Base-by-base conservation (phyloP, 1,140 invertebrate genomes). In the Palaemon carinicauda region DNA sequence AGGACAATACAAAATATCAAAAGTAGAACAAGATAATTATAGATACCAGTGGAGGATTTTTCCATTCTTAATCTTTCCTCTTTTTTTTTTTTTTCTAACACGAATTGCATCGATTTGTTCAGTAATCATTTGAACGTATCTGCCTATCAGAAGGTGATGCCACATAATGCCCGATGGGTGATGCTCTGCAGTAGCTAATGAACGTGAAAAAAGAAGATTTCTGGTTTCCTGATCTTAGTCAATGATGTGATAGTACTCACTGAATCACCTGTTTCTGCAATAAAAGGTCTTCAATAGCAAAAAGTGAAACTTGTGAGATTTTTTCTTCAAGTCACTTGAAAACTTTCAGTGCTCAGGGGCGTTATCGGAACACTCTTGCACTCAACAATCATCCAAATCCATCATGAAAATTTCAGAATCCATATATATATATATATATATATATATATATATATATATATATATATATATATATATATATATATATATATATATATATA, bases 31-130 rank as follows among this genome's bases (percentile, higher is more conserved):
- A 10, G 33, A 75, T 75, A 75, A 14, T n/a, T 75, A 21, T 50
- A 31, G 73, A 5, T 10, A 21, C 73, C 29, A 75, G 33, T 21
- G 29, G 73, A 75, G 15, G 33, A 75, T 78, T 78, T 65, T 80
- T 31, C 56, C 50, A 51, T 80, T 80, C 56, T 80, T 80, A 5
- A 80, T 80, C 71, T 53, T 80, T 80, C 79, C 79, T 80, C n/a
- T n/a, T 33, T 60, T 5, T 80, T 80, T 31, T 80, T 80, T 31
- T 80, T n/a, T 29, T 80, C 79, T 29, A 80, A 80, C 71, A 80
- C 56, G 71, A 80, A 12, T 14, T 9, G 53, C 29, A 53, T 51
- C 71, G 79, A 80, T 51, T 80, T 80, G 79, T 29, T 80, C 54
- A 31, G 79, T 80, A 27, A 80, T 51, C 15, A 80, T 19, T 31